Percentiles rank a stretch among this genome's conserved stretches.
These are phyloP conservation scores for Diglossa brunneiventris DNA, from an alignment of 2,113 vertebrate genomes.

Conservation along the genomic window DNA sequence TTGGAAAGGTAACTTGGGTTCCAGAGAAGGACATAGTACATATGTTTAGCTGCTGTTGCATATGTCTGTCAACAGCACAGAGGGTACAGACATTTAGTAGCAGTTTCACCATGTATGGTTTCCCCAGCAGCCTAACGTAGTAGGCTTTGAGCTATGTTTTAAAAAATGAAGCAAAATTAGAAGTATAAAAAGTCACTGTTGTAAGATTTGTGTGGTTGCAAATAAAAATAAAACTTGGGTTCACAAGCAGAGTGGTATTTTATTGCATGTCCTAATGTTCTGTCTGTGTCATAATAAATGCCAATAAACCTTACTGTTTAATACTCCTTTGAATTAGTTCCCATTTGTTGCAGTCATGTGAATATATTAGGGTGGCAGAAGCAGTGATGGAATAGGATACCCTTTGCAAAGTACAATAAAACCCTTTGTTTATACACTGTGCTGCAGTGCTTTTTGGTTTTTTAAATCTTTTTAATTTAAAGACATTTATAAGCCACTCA, in stretches of 20 bases:
- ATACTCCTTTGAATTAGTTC: background rate
- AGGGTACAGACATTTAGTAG: background rate
- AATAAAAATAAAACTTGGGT: background rate
- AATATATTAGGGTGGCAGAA: background rate
- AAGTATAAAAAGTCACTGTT: background rate
- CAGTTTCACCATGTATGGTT: background rate
- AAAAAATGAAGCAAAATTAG: background rate
- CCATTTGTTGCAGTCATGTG: background rate
- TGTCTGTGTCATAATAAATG: background rate
- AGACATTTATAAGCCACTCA: background rate
- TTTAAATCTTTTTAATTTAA: background rate
- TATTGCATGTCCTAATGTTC: background rate
- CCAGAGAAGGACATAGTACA: background rate
- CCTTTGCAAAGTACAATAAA: background rate
- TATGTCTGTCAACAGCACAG: background rate
- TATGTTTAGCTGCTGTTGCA: background rate
- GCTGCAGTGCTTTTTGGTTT: background rate
- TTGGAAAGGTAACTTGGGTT: background rate
- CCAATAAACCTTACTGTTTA: background rate
- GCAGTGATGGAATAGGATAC: background rate
- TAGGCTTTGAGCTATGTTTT: background rate
- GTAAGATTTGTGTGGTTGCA: background rate
- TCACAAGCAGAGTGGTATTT: background rate
- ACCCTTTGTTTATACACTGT: background rate
- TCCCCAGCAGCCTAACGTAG: background rate